Evolutionary conservation across 2,888 invertebrate genomes (phyloP).

Genomic region (Hirtodrosophila confusa): DNA sequence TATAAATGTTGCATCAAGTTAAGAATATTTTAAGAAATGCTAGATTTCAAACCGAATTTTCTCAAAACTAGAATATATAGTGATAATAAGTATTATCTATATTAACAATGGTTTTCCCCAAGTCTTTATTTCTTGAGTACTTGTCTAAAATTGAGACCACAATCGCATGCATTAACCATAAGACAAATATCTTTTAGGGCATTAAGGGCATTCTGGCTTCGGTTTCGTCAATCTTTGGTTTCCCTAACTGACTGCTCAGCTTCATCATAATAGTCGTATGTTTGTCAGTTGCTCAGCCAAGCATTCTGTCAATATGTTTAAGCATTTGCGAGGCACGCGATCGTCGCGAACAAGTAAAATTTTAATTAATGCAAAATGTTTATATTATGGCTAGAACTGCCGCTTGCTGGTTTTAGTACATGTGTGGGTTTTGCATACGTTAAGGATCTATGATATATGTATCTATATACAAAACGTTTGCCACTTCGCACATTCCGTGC

Average conservation of each 20-base stretch:
- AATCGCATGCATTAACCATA: too few relatives aligned
- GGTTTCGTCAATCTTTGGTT: background rate
- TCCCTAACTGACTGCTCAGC: background rate
- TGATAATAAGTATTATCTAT: too few relatives aligned
- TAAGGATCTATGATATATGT: slow-evolving; percentile 14
- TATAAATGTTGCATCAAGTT: too few relatives aligned
- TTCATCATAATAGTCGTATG: background rate
- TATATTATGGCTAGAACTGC: slow-evolving; percentile 10
- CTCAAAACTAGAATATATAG: too few relatives aligned
- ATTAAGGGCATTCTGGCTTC: too few relatives aligned
- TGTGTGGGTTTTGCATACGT: background rate
- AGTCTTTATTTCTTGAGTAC: too few relatives aligned
- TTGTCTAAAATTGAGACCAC: too few relatives aligned
- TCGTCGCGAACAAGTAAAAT: slow-evolving; percentile 10
- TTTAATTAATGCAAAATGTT: slow-evolving; percentile 43
- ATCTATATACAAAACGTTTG: slow-evolving; percentile 21
- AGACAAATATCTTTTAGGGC: too few relatives aligned
- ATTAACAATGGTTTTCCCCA: too few relatives aligned
- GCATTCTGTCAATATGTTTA: slow-evolving; percentile 24
- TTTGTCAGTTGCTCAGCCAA: slow-evolving; percentile 27
- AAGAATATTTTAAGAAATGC: too few relatives aligned
- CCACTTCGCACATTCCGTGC: slow-evolving; percentile 14
- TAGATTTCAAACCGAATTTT: too few relatives aligned
- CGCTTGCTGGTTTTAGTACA: slow-evolving; percentile 5
- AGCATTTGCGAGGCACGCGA: slow-evolving; percentile 47